Percentiles rank a stretch among this genome's conserved stretches.
Evolutionary conservation across 1,140 invertebrate genomes (phyloP).

Genomic region (Chelonus insularis): DNA sequence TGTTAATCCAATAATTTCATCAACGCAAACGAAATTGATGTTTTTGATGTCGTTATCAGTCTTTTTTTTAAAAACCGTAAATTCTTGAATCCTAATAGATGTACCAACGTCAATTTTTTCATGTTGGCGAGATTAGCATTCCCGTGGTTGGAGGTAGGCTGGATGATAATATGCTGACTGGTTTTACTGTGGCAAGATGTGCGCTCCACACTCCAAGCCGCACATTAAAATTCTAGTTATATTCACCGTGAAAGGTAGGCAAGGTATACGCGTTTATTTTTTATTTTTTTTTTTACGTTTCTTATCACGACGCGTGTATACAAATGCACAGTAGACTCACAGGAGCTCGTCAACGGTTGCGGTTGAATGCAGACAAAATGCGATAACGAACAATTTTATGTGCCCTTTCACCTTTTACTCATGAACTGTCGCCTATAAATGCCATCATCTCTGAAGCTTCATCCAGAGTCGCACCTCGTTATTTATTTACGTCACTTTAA

Average conservation of each 20-base stretch:
- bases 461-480: conserved; percentile 18
- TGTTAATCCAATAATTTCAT: background rate
- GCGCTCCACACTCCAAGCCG: conserved; percentile 20
- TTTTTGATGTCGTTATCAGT: background rate
- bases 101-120: background rate
- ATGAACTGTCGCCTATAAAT: background rate
- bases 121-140: conserved; percentile 7
- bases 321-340: background rate
- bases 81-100: too few species aligned
- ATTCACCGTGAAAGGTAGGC: conserved; percentile 23
- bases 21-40: background rate
- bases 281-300: background rate
- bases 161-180: conserved; percentile 22
- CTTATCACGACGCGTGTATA: conserved; percentile 4
- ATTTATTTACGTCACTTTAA: conserved; percentile 27
- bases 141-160: conserved; percentile 37
- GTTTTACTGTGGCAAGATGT: conserved; percentile 32
- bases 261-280: background rate
- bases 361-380: conserved; percentile 3
- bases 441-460: conserved; percentile 10
- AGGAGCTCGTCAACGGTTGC: conserved; percentile 8
- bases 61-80: too few species aligned
- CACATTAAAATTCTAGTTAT: conserved; percentile 45
- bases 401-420: conserved; percentile 20
- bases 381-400: conserved; percentile 19